Conservation (phyloP, 1,140 invertebrate species). For the Phortica variegata region DNA sequence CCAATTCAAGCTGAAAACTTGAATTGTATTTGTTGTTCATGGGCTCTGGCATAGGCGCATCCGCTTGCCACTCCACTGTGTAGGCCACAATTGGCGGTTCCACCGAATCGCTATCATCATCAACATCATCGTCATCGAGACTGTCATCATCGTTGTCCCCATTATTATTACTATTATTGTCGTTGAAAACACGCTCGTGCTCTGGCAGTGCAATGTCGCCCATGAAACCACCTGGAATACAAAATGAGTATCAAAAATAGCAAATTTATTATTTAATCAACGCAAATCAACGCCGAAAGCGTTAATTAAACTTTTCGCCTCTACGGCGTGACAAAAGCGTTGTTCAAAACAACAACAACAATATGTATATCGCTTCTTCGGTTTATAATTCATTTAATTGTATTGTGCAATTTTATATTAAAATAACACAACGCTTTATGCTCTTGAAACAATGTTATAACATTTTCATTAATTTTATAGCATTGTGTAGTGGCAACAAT, state of each 20-base stretch:
- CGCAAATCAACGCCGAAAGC: not conserved
- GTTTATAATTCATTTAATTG: not conserved
- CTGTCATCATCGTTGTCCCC: conserved; percentile 57
- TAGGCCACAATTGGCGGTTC: conserved; percentile 3
- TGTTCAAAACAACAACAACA: too few species aligned
- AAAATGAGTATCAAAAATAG: not conserved
- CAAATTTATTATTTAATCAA: not conserved
- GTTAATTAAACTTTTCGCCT: too few species aligned
- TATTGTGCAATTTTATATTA: not conserved
- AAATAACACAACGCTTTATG: too few species aligned
- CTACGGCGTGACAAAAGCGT: too few species aligned
- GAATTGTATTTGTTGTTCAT: conserved; percentile 60
- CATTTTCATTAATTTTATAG: too few species aligned
- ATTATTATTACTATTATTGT: conserved; percentile 29
- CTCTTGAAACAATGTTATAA: too few species aligned
- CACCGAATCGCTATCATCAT: not conserved
- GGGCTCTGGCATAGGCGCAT: conserved; percentile 23
- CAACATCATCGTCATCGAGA: conserved; percentile 3
- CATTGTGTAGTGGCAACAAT: too few species aligned
- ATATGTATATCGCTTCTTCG: not conserved
- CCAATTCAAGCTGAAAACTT: conserved; percentile 69
- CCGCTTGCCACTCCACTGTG: conserved; percentile 21
- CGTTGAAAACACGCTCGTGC: too few species aligned
- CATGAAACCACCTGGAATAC: conserved; percentile 70
- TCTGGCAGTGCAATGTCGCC: conserved; percentile 80